Evolutionary conservation across 2,797 vertebrate genomes (phyloP), one percentile per base, ranked within the genome.

Genomic region (Champsocephalus esox): DNA sequence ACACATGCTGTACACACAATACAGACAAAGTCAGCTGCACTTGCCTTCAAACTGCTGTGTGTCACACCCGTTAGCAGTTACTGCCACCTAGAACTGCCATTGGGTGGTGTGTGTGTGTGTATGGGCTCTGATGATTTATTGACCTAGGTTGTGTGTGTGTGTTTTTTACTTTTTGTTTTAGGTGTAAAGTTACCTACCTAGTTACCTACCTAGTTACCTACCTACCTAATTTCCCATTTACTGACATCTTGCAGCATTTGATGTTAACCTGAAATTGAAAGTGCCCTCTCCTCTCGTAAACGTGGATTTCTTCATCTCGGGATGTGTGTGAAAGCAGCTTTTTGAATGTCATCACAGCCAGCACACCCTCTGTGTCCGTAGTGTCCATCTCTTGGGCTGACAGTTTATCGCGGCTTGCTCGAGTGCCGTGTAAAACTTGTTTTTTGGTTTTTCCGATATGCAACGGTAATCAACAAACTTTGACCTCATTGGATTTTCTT

Each of bases 41-140:
- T 63, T 14, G 70, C 38, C 71, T 79, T 87, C 69, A 49, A 54
- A 60, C 54, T 24, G 19, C 63, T 70, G 68, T 54, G 59, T 66
- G 54, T 70, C 32, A 41, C 57, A 79, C 72, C 57, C 7, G 24
- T 63, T 56, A 49, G 63, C 77, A 80, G 79, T 70, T 71, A 71
- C 68, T 79, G 67, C 62, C 78, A 73, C 58, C 9, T 16, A 68
- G 9, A 54, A 65, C 63, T 80, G 77, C 66, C 49, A 55, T 5
- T 38, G n/a, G 19, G 34, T 17, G 4, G 51, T 43, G 11, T 54
- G 41, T 43, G 11, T 54, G 41, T 45, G 16, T 34, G 11, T 49
- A 9, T 49, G 28, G 8, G 62, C 17, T 50, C 0, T 0, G 21
- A 21, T 51, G 62, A 50, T 41, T 63, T 17, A 19, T 9, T 19